Evolutionary conservation across 2,113 vertebrate genomes (phyloP), one percentile per base, ranked within the genome.

Genomic region (Ceyx melanurus): DNA sequence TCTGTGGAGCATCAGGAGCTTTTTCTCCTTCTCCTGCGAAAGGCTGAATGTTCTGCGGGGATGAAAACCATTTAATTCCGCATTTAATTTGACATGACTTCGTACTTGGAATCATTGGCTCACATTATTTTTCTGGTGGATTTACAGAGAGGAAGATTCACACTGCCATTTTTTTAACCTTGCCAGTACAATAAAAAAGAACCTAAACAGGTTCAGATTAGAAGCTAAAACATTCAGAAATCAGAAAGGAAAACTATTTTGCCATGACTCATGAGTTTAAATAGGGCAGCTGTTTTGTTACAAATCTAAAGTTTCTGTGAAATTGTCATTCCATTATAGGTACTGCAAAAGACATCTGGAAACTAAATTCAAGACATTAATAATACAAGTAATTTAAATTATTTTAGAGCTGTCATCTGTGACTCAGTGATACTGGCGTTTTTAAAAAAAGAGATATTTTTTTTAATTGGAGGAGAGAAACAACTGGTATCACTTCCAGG

Each of bases 141-240:
- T 90, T 96, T 97, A 91, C 79, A 92, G 48, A 74, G 56, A 71
- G 50, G 66, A 89, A 82, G 62, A 43, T 87, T 94, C 45, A n/a
- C 40, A 53, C 15, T 94, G 81, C 65, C 91, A 51, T 57, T 46
- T 88, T 92, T 90, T 92, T 96, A 95, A 88, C 76, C 17, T 16
- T 67, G 29, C 31, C 45, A 50, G 28, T 15, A 22, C 81, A 94
- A 95, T 43, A 94, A 94, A 89, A 94, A 92, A 80, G 53, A 94
- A 86, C 50, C 45, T 40, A n/a, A 65, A 67, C 22, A 54, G 51
- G 7, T 58, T 88, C 58, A 82, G 51, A 78, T 66, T 25, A 64
- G 43, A 91, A 23, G 3, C 31, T 54, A 23, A 64, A 89, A 68
- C 19, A 12, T 29, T 35, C 9, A 5, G 48, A 46, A 78, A 37